Evolutionary conservation across 2,113 vertebrate species (phyloP), one percentile per base, ranked within the genome.

Genomic region (Rostratula benghalensis): DNA sequence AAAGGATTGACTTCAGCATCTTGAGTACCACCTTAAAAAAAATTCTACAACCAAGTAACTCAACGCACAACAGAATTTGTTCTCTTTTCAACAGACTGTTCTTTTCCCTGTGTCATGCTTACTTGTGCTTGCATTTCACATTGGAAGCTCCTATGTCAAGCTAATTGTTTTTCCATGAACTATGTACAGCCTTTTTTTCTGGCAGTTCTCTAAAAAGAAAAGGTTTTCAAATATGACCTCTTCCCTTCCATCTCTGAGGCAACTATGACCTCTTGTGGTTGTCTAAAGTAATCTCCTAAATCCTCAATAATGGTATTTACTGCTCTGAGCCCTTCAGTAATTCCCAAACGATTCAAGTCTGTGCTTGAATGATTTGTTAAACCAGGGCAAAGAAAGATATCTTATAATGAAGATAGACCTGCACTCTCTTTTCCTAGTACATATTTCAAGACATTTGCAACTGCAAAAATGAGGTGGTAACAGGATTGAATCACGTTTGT

Each of bases 231-330:
- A 41, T 68, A 70, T 20, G 22, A 74, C 53, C 48, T 82, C 60
- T 64, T 59, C 13, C 37, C 60, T 64, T 59, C 13, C 37, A 74
- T 83, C 39, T 75, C 23, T 90, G 73, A 87, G 53, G 64, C 56
- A 93, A 86, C 68, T 89, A 17, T 90, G 94, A 94, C 86, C 90
- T 93, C 95, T 95, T 89, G 94, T 84, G 87, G 92, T 92, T 92
- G 94, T 46, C 65, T 68, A 53, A 73, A 61, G 80, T 92, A 59
- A 95, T 83, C 89, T 83, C 51, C 33, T 92, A 95, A 91, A 88
- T 94, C 82, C 84, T 70, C n/a, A 91, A 10, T 95, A 92, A 93
- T 61, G 67, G 65, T 65, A 95, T 95, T 95, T 94, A 87, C 20
- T 19, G 53, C 57, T 79, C 53, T 73, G 53, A 96, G 57, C 39